These are phyloP conservation scores for Pseudoips prasinana DNA, from an alignment of 2,888 invertebrate genomes.

Conservation along the genomic window DNA sequence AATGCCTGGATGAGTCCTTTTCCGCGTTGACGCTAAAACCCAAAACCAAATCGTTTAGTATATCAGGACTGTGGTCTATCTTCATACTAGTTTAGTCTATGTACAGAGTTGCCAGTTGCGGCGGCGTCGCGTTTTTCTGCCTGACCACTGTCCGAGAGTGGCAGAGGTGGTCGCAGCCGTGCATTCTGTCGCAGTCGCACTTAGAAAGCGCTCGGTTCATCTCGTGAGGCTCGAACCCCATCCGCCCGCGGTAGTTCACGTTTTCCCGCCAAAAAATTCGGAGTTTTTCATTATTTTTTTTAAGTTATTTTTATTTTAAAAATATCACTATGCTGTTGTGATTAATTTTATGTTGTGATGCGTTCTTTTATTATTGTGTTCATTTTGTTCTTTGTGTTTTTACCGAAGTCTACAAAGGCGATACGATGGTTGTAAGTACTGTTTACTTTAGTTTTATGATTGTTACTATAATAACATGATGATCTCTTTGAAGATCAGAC, in stretches of 20 bases:
- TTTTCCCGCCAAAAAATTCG: constrained; percentile 69
- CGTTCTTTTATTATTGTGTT: constrained; percentile 69
- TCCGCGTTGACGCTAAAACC: no score
- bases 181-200: constrained; percentile 61
- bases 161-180: constrained; percentile 45
- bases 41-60: no score
- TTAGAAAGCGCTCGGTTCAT: constrained; percentile 49
- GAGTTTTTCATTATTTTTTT: constrained; percentile 20
- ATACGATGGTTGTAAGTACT: constrained; percentile 78
- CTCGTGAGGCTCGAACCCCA: constrained; percentile 36
- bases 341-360: constrained; percentile 59
- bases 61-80: no score
- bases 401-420: constrained; percentile 65
- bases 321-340: constrained; percentile 17
- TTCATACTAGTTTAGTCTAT: constrained; percentile 42
- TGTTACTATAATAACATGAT: no score
- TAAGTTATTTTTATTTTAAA: constrained; percentile 14
- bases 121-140: constrained; percentile 50
- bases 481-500: no score
- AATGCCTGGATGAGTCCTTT: no score
- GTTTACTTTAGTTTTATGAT: constrained; percentile 5
- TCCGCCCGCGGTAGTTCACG: constrained; percentile 22
- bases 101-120: constrained; percentile 28
- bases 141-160: constrained; percentile 65
- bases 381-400: constrained; percentile 76